These are phyloP conservation scores for Tor tambroides DNA, from an alignment of 2,113 vertebrate species.

Conservation along the genomic window DNA sequence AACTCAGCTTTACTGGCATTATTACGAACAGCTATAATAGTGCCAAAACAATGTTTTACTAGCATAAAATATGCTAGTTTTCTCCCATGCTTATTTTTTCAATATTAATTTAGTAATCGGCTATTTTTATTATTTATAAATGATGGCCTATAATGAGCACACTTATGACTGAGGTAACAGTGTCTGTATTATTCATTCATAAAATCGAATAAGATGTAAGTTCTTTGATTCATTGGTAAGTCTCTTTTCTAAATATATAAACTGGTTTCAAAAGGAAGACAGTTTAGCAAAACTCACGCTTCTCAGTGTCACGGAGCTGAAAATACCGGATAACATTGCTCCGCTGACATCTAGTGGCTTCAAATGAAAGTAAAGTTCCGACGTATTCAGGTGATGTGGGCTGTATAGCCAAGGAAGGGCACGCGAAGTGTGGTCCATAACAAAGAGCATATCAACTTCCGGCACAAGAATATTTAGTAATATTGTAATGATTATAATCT, in stretches of 20 bases:
- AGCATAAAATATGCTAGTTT: background rate
- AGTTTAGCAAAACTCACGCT: background rate
- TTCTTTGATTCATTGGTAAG: background rate
- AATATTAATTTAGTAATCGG: background rate
- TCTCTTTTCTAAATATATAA: background rate
- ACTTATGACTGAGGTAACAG: background rate
- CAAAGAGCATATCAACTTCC: background rate
- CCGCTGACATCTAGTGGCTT: constrained; percentile 18
- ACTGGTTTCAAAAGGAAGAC: background rate
- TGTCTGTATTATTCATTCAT: background rate
- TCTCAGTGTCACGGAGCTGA: background rate
- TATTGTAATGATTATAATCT: too few species aligned
- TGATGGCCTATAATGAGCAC: background rate
- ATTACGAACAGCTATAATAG: background rate
- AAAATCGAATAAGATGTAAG: background rate
- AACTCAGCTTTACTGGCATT: background rate
- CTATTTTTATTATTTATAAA: background rate
- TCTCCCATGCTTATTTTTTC: background rate
- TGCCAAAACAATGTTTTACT: background rate
- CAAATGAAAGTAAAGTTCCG: background rate
- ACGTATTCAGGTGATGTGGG: background rate
- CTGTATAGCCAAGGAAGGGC: background rate
- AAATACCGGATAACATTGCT: background rate
- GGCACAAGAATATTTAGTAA: background rate
- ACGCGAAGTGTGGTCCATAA: too few species aligned